A percentile compares a stretch with the other conserved stretches of the same genome.
These are phyloP conservation scores for Platichthys stellatus DNA, from an alignment of 2,113 vertebrate species.

Conservation along the genomic window DNA sequence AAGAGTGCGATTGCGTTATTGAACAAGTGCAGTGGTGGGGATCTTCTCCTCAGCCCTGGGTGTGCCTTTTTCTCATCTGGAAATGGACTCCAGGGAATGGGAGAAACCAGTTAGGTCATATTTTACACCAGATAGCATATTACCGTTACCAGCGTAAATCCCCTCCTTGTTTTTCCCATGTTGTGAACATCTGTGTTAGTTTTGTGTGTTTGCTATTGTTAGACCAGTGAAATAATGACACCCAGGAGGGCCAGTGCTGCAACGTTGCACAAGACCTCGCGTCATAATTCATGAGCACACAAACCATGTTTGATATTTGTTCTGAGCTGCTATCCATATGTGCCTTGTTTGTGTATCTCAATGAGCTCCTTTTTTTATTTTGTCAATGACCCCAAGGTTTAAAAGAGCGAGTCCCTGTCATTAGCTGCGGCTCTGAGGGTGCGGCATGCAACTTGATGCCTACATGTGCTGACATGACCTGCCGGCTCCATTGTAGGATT, in stretches of 20 bases:
- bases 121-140: slow-evolving; percentile 37
- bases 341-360: slow-evolving; percentile 40
- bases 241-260: slow-evolving; percentile 53
- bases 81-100: slow-evolving; percentile 59
- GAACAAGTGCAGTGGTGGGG: slow-evolving; percentile 77
- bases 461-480: slow-evolving; percentile 74
- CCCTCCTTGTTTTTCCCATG: slow-evolving; percentile 32
- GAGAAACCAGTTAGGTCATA: slow-evolving; percentile 76
- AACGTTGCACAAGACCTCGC: slow-evolving; percentile 59
- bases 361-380: slow-evolving; percentile 23
- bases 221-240: slow-evolving; percentile 42
- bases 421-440: slow-evolving; percentile 63
- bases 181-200: slow-evolving; percentile 80
- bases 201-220: slow-evolving; percentile 63
- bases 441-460: slow-evolving; percentile 74
- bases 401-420: slow-evolving; percentile 64
- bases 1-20: slow-evolving; percentile 47
- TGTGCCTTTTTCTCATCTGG: slow-evolving; percentile 78
- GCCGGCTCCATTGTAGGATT: slow-evolving; percentile 54
- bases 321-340: slow-evolving; percentile 39
- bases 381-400: slow-evolving; percentile 60
- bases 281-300: slow-evolving; percentile 59
- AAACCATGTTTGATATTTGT: slow-evolving; percentile 64
- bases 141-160: slow-evolving; percentile 50
- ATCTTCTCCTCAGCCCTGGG: slow-evolving; percentile 75